A percentile compares a stretch with the other conserved stretches of the same genome.
phyloP scores from a whole-genome alignment of 2,113 vertebrate species.

The Charadrius vociferus region DNA sequence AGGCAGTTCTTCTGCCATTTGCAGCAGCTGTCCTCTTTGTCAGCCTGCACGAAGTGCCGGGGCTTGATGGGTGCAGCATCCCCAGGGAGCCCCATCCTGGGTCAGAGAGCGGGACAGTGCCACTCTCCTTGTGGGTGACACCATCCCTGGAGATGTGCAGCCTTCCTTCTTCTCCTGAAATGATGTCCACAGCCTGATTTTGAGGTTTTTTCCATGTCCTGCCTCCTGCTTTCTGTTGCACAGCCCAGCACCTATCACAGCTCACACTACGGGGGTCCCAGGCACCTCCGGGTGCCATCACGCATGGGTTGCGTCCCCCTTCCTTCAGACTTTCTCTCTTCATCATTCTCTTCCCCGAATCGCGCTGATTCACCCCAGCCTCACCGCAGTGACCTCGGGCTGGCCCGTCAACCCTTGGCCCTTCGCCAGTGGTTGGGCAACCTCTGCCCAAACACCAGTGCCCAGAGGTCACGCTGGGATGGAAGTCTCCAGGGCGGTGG shows the following conservation, averaged over 20 bases:
- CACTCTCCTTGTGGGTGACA: neutral
- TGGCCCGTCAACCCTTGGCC: neutral
- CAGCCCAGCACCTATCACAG: neutral
- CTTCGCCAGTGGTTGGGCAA: neutral
- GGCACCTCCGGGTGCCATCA: neutral
- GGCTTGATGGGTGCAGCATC: neutral
- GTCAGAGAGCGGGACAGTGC: neutral
- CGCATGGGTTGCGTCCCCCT: rapidly evolving
- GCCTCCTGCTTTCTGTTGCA: neutral
- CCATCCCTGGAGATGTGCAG: neutral
- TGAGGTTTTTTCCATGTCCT: neutral
- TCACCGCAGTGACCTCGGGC: rapidly evolving
- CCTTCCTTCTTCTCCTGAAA: neutral
- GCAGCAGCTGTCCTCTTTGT: neutral
- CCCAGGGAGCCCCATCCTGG: neutral
- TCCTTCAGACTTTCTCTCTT: neutral
- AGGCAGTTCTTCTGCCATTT: neutral
- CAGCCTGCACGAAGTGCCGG: neutral
- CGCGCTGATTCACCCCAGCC: rapidly evolving
- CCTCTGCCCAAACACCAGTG: rapidly evolving
- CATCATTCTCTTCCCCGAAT: neutral
- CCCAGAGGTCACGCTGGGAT: neutral
- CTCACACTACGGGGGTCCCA: neutral
- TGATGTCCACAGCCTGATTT: neutral
- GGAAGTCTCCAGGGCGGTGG: neutral